These are phyloP conservation scores for Microplitis demolitor DNA, from an alignment of 1,140 invertebrate species.

Conservation along the genomic window DNA sequence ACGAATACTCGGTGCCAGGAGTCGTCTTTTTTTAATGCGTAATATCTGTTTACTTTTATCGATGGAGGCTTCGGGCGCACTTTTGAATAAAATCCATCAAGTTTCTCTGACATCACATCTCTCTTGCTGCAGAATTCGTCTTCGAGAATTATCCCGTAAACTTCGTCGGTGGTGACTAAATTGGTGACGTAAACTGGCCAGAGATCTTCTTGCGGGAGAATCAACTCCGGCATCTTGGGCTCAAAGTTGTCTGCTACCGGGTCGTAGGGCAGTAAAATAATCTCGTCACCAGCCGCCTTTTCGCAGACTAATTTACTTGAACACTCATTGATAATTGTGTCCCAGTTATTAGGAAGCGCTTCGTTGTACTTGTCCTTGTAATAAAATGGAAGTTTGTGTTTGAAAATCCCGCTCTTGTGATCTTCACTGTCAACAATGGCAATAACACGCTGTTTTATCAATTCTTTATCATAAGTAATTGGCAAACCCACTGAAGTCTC, in stretches of 20 bases:
- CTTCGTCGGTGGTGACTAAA: constrained; percentile 60
- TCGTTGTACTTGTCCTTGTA: constrained; percentile 63
- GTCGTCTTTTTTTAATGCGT: constrained; percentile 65
- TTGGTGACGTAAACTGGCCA: constrained; percentile 65
- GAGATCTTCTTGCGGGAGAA: constrained; percentile 59
- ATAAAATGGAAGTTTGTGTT: constrained; percentile 40
- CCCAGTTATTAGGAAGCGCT: constrained; percentile 63
- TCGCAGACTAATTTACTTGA: constrained; percentile 55
- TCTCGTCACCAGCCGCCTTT: constrained; percentile 54
- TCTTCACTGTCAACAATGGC: constrained; percentile 54
- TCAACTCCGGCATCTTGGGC: constrained; percentile 44
- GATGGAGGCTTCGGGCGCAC: background rate
- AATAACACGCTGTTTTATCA: constrained; percentile 55
- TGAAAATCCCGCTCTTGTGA: constrained; percentile 62
- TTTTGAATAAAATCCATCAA: constrained; percentile 62
- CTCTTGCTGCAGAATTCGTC: constrained; percentile 57
- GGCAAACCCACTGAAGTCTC: constrained; percentile 41
- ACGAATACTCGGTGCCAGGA: constrained; percentile 68
- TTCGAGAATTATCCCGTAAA: constrained; percentile 64
- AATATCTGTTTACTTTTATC: constrained; percentile 54
- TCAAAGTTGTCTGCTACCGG: constrained; percentile 20
- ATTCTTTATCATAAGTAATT: constrained; percentile 37
- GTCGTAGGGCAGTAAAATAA: constrained; percentile 51
- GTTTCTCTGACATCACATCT: constrained; percentile 59
- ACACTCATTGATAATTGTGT: constrained; percentile 57